Evolutionary conservation across 2,888 invertebrate genomes (phyloP), one percentile per base, ranked within the genome.

Genomic region (Xestia c-nigrum): DNA sequence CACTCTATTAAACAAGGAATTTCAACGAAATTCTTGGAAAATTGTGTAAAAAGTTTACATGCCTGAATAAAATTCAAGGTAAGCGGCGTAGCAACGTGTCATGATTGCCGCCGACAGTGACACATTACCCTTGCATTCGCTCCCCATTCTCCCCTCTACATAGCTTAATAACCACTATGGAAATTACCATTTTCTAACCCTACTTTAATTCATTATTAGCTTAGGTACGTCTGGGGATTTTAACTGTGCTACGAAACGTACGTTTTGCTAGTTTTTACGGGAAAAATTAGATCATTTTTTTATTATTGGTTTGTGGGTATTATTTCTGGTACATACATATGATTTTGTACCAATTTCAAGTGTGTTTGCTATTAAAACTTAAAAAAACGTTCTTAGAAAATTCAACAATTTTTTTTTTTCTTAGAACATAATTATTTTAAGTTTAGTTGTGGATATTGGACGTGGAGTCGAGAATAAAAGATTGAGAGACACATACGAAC

Each of bases 31-130:
- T 78, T 78, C 71, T 31, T 78, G 1, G 78, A 57, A 81, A 74
- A 52, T 31, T 38, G 47, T 69, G 75, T 47, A 79, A 76, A 79
- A 78, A 75, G 47, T 68, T 78, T 67, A 64, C 75, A 65, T 80
- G 78, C 59, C 71, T 75, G 67, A 78, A 87, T 76, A 80, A 79
- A 83, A 72, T 83, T 76, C 67, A 74, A 78, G 83, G 74, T 80
- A 80, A 81, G 40, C 55, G 55, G 46, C 68, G 67, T 74, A 83
- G 61, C 43, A 75, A 78, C 80, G 79, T 79, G 86, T 85, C 87
- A 85, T 73, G 83, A 84, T 76, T 81, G 81, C 59, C 71, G 80
- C 67, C 71, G 89, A 89, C 91, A 88, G 81, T 90, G 90, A 90
- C 81, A 87, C 84, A 90, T 91, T 89, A 87, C 88, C 80, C 74